Evolutionary conservation across 1,140 invertebrate species (phyloP).

Genomic region (Orussus abietinus): DNA sequence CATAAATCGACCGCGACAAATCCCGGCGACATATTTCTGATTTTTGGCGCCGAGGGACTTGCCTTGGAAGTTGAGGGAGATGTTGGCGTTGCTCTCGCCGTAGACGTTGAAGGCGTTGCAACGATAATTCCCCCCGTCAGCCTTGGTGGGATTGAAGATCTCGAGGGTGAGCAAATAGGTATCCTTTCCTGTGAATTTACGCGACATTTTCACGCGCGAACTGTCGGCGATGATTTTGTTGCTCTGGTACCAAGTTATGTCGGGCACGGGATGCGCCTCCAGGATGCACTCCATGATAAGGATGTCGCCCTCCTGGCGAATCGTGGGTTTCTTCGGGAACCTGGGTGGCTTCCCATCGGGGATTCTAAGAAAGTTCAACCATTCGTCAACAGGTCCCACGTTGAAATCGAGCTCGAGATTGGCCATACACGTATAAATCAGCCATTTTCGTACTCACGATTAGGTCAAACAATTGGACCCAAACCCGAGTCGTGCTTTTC

Average conservation of each 20-base stretch:
- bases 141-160: conserved; percentile 88
- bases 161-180: conserved; percentile 86
- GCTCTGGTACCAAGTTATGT: conserved; percentile 93
- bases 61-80: conserved; percentile 99
- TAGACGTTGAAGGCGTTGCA: conserved; percentile 98
- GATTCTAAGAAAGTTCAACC: no score
- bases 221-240: conserved; percentile 77
- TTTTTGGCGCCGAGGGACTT: no score
- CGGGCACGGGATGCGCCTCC: conserved; percentile 91
- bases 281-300: conserved; percentile 94
- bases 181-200: conserved; percentile 83
- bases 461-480: no score
- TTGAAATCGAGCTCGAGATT: no score
- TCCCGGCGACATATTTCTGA: no score
- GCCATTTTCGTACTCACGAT: no score
- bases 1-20: no score
- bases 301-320: conserved; percentile 89
- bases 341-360: conserved; percentile 91
- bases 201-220: conserved; percentile 79
- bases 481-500: no score
- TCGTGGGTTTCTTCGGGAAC: conserved; percentile 96
- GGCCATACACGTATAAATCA: no score
- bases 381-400: no score
- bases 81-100: conserved; percentile 99
- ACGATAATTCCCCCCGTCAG: conserved; percentile 96